Base-by-base conservation (phyloP, 1,140 invertebrate species). In the Platorchestia sp. region DNA sequence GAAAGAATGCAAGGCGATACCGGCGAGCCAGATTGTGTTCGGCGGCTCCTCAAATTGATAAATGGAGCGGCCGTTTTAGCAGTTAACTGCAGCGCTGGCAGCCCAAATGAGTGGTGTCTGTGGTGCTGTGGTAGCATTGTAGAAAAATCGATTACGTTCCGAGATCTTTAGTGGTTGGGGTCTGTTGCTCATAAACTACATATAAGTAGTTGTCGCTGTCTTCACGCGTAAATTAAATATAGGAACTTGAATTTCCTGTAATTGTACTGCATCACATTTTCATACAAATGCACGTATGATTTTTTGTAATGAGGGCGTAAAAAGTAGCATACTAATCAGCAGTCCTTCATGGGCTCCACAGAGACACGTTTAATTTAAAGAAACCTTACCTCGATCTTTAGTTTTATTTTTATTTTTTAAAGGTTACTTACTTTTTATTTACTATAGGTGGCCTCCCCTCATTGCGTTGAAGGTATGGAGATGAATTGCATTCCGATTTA, bases 1-100 rank as follows among this genome's bases (percentile, higher is more conserved):
- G 41, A 89, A 89, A 89, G 87, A 89, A 89, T 89, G 87, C 87
- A 89, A 89, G 87, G 87, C 87, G 87, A 89, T 89, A 89, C 87
- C 87, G 87, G 42, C 87, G 87, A 41, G 43, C 87, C 41, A 44
- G 41, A 89, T 89, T 89, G 87, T 89, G 87, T 41, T 42, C 87
- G 87, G 87, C 41, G 1, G 41, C 43, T 89, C 87, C 27, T 7
- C n/a, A 89, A 89, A 89, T 14, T 42, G n/a, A 89, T 89, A 44
- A 44, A 75, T 75, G 36, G 59, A 36, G 59, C 59, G 59, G 59
- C 59, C 1, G 59, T 75, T 75, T 75, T 75, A 75, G 59, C 59
- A 75, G 59, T 75, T 75, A 75, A 75, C 59, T 75, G 14, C 27
- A 36, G 59, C 59, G 1, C 59, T 75, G 59, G 59, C 14, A 22